phyloP scores from a whole-genome alignment of 2,888 invertebrate genomes.

The Parascotia fuliginaria region DNA sequence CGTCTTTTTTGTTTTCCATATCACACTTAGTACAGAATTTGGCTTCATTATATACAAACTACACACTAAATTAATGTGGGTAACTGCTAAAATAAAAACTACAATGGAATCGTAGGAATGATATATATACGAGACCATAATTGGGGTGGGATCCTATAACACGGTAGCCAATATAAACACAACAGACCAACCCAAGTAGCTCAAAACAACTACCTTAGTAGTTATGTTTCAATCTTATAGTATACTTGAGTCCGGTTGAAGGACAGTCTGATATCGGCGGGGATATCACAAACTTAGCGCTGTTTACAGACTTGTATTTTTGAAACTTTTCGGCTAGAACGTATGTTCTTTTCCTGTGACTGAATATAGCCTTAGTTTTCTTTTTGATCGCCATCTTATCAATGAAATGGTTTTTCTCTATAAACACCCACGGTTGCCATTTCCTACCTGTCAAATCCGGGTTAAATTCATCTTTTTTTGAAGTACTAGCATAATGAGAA shows the following conservation, averaged over 20 bases:
- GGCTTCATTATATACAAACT: conserved; percentile 66
- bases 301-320: conserved; percentile 74
- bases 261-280: conserved; percentile 63
- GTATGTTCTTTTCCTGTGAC: conserved; percentile 69
- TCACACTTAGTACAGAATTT: conserved; percentile 76
- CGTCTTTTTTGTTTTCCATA: conserved; percentile 63
- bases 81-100: conserved; percentile 65
- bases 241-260: conserved; percentile 73
- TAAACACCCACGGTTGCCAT: conserved; percentile 83
- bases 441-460: conserved; percentile 81
- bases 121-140: conserved; percentile 57
- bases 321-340: conserved; percentile 73
- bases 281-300: conserved; percentile 74
- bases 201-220: conserved; percentile 56
- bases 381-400: conserved; percentile 78
- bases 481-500: conserved; percentile 78
- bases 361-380: conserved; percentile 73
- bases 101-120: conserved; percentile 67
- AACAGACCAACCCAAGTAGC: conserved; percentile 39
- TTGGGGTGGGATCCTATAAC: conserved; percentile 59
- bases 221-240: conserved; percentile 74
- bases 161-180: conserved; percentile 35
- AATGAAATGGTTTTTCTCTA: conserved; percentile 75
- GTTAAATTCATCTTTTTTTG: conserved; percentile 61
- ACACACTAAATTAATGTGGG: conserved; percentile 65